Evolutionary conservation across 1,140 invertebrate species (phyloP).

Genomic region (Drosophila mauritiana): DNA sequence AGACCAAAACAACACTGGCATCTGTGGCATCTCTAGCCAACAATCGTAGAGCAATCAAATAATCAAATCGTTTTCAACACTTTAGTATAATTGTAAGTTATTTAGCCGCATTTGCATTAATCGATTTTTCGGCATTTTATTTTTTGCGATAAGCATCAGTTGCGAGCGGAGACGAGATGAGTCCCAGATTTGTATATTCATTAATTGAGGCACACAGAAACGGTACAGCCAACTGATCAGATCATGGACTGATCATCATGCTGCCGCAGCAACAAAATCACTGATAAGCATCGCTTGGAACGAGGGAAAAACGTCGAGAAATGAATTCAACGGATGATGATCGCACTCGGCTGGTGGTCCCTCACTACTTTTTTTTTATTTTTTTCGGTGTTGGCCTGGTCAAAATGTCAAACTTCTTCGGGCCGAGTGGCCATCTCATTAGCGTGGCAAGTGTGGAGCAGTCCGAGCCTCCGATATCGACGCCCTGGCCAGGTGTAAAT

Average conservation of each 20-base stretch:
- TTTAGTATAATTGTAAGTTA: conserved; percentile 80
- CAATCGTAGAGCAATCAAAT: conserved; percentile 49
- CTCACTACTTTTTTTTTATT: background rate
- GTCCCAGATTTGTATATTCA: conserved; percentile 56
- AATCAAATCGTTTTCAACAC: conserved; percentile 78
- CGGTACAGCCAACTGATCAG: conserved; percentile 30
- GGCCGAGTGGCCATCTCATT: conserved; percentile 59
- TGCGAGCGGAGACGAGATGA: conserved; percentile 9
- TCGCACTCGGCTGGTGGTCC: conserved; percentile 68
- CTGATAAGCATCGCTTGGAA: conserved; percentile 61
- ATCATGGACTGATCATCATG: too few species aligned
- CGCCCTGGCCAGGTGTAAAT: conserved; percentile 69
- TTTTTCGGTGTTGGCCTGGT: conserved; percentile 23
- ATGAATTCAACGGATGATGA: conserved; percentile 66
- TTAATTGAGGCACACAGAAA: conserved; percentile 73
- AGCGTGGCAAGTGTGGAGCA: conserved; percentile 58
- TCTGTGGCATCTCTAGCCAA: conserved; percentile 9
- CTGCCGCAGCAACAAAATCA: conserved; percentile 15
- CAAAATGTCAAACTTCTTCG: conserved; percentile 65
- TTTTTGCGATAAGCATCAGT: conserved; percentile 66
- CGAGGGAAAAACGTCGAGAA: conserved; percentile 20
- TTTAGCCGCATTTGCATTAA: conserved; percentile 75
- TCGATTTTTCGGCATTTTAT: conserved; percentile 57
- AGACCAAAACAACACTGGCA: background rate
- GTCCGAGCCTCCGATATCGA: conserved; percentile 27